Percentiles rank a stretch among this genome's conserved stretches.
phyloP scores from a whole-genome alignment of 2,113 vertebrate genomes.

The Parotia lawesii region DNA sequence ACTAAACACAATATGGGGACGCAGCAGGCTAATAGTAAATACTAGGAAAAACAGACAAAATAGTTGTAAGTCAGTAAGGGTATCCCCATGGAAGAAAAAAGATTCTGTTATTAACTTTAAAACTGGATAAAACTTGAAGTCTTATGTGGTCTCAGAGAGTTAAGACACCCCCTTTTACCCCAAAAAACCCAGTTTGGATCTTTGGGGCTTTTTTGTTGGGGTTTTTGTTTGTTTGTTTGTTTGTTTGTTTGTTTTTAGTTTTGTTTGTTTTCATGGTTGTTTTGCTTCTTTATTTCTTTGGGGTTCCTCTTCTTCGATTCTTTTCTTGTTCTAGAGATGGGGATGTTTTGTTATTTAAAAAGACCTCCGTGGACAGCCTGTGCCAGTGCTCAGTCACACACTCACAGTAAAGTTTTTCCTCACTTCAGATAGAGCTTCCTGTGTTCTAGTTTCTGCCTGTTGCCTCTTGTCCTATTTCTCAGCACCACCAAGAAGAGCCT shows the following conservation, averaged over 20 bases:
- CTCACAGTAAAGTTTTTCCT: not conserved
- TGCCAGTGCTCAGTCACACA: not conserved
- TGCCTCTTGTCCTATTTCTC: not conserved
- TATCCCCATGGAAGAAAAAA: not conserved
- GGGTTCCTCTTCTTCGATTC: not conserved
- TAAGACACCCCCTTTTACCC: not conserved
- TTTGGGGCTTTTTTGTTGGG: not conserved
- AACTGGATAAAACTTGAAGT: not conserved
- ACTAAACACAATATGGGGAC: accelerated
- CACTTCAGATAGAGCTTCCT: not conserved
- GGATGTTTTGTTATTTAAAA: not conserved
- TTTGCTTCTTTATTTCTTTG: not conserved
- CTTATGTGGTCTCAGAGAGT: not conserved
- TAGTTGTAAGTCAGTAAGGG: not conserved
- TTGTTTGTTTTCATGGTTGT: not conserved
- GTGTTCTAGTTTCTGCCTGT: not conserved
- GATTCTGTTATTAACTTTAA: not conserved
- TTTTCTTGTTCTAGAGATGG: not conserved
- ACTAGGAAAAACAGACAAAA: not conserved
- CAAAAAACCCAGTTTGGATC: accelerated
- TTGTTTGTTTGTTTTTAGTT: not conserved
- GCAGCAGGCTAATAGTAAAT: not conserved
- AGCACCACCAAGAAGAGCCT: not conserved
- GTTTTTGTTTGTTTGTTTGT: not conserved
- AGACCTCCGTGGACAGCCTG: not conserved